Evolutionary conservation across 1,140 invertebrate species (phyloP).

Genomic region (Araneus ventricosus): DNA sequence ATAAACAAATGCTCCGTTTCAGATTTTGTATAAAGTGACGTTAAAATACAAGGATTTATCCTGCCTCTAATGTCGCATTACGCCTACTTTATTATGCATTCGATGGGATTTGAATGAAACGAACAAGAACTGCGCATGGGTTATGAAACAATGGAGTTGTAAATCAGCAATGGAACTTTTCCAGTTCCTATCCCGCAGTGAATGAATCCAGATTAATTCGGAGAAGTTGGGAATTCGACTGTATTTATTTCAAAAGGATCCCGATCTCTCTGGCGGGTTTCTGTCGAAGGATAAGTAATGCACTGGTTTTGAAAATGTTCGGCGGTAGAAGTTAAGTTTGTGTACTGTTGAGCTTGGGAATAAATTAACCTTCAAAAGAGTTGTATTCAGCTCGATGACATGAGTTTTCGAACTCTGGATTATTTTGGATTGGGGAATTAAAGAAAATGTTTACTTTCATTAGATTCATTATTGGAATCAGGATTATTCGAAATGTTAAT

Average conservation of each 20-base stretch:
- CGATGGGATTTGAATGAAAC: background rate
- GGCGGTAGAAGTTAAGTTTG: background rate
- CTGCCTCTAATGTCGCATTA: background rate
- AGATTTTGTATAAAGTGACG: background rate
- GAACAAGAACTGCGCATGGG: background rate
- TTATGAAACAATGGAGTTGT: constrained; percentile 28
- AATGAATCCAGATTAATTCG: constrained; percentile 16
- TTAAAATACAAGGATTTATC: background rate
- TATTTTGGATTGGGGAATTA: background rate
- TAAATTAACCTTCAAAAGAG: background rate
- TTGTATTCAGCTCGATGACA: background rate
- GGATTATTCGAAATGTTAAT: too few species aligned
- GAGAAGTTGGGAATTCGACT: background rate
- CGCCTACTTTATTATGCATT: background rate
- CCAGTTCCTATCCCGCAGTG: background rate
- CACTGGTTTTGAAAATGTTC: background rate
- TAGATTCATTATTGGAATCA: background rate
- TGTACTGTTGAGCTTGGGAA: background rate
- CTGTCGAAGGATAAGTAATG: background rate
- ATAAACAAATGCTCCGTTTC: constrained; percentile 21
- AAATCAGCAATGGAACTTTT: constrained; percentile 21
- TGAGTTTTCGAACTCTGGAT: background rate
- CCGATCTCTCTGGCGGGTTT: background rate
- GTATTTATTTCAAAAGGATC: background rate
- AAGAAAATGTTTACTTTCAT: background rate